Conservation (phyloP, 2,113 vertebrate species). For the Limnothrissa miodon region DNA sequence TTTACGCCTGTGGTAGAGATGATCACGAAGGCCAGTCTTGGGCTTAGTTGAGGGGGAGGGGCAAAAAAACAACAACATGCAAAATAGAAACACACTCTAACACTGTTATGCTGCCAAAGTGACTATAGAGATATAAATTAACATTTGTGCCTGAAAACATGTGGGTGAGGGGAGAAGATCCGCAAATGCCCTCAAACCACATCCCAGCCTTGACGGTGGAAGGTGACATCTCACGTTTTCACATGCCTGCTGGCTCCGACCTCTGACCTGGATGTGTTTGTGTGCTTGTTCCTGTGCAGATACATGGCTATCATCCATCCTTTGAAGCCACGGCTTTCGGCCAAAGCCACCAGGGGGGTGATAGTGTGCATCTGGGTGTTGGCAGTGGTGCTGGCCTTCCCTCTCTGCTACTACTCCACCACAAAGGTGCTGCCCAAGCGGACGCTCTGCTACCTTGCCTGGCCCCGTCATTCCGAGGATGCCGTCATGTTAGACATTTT, state of each 20-base stretch:
- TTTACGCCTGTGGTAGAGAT: not conserved
- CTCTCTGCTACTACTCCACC: constrained; percentile 92
- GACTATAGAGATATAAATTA: not conserved
- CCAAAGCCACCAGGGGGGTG: constrained; percentile 86
- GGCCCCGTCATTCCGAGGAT: constrained; percentile 84
- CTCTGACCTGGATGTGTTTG: constrained; percentile 5
- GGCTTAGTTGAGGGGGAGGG: not conserved
- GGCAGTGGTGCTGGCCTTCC: constrained; percentile 90
- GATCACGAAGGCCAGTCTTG: not conserved
- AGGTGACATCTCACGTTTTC: not conserved
- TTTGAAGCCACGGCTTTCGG: constrained; percentile 90
- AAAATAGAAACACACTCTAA: not conserved
- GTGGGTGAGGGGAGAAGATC: not conserved
- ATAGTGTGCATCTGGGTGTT: constrained; percentile 92
- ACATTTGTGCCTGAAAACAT: not conserved
- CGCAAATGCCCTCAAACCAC: not conserved
- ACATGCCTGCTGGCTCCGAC: not conserved
- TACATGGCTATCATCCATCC: constrained; percentile 98
- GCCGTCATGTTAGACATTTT: constrained; percentile 82
- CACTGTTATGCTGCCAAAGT: not conserved
- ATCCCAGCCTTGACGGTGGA: not conserved
- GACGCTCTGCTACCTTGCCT: constrained; percentile 89
- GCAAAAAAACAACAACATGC: not conserved
- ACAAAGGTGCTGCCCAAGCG: constrained; percentile 76
- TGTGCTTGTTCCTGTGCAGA: constrained; percentile 63